phyloP scores from a whole-genome alignment of 2,797 vertebrate species.

The Staurois parvus region DNA sequence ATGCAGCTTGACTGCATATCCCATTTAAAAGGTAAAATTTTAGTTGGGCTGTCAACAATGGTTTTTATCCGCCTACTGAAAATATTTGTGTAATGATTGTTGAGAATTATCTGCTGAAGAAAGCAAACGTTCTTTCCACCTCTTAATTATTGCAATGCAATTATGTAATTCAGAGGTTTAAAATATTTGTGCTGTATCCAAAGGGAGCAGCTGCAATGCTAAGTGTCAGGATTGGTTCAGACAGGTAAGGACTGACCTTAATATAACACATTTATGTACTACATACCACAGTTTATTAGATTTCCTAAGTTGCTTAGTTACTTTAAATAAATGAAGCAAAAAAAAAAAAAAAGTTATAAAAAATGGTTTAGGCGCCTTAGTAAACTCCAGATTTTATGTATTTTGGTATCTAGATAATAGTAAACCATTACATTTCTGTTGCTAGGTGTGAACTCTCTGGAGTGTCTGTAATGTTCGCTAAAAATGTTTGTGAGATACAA shows the following conservation, averaged over 20 bases:
- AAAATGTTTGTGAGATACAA: neutral
- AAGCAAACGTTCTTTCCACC: constrained; percentile 11
- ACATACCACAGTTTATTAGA: constrained; percentile 13
- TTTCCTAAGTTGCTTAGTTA: constrained; percentile 36
- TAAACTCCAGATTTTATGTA: neutral
- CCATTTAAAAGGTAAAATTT: neutral
- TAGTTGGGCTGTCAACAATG: neutral
- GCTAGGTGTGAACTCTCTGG: constrained; percentile 7
- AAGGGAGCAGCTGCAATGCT: constrained; percentile 57
- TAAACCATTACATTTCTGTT: constrained; percentile 18
- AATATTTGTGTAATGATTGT: neutral
- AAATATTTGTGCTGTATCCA: constrained; percentile 64
- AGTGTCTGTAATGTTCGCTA: neutral
- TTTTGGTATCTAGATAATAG: neutral
- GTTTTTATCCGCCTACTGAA: neutral
- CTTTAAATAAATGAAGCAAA: neutral
- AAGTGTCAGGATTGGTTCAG: constrained; percentile 67
- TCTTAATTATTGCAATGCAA: constrained; percentile 67
- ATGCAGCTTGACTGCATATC: too few relatives aligned
- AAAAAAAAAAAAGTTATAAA: constrained; percentile 25
- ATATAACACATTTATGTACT: constrained; percentile 63
- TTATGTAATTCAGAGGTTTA: constrained; percentile 68
- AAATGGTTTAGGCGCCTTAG: neutral
- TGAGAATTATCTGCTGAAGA: constrained; percentile 22
- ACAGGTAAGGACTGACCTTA: constrained; percentile 68